phyloP scores from a whole-genome alignment of 2,888 invertebrate genomes.

The Drosophila merina region DNA sequence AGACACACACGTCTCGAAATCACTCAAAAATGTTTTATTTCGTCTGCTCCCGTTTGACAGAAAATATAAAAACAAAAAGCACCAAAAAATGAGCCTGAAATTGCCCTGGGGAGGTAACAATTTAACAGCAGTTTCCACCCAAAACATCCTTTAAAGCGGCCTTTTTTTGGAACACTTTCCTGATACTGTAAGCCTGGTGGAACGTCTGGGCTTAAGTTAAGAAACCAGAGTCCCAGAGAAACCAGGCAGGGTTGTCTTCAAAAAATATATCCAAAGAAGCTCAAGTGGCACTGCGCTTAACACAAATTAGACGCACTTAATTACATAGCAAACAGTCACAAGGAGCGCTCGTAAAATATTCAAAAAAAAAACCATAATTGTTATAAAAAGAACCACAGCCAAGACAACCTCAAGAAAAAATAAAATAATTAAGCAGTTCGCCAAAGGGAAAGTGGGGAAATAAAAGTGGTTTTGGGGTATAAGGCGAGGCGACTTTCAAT shows the following conservation, averaged over 20 bases:
- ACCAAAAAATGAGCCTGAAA: conserved; percentile 20
- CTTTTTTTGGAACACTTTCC: conserved; percentile 6
- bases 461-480: conserved; percentile 4
- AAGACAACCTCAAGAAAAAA: conserved; percentile 26
- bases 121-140: conserved; percentile 64
- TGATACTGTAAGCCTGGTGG: conserved; percentile 27
- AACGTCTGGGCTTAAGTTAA: conserved; percentile 47
- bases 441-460: background rate
- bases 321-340: conserved; percentile 73
- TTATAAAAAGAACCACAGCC: conserved; percentile 9
- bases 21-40: conserved; percentile 38
- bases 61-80: conserved; percentile 48
- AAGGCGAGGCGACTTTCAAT: conserved; percentile 53
- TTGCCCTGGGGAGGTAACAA: conserved; percentile 63
- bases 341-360: conserved; percentile 60
- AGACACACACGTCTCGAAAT: conserved; percentile 19
- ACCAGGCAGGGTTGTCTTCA: conserved; percentile 11
- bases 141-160: conserved; percentile 55
- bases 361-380: conserved; percentile 21
- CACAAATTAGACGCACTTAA: conserved; percentile 80
- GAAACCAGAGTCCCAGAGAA: conserved; percentile 15
- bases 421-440: conserved; percentile 41
- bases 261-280: conserved; percentile 35
- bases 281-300: conserved; percentile 73
- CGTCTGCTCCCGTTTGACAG: conserved; percentile 49